phyloP scores from a whole-genome alignment of 1,140 invertebrate genomes.

The Rhopalosiphum padi region DNA sequence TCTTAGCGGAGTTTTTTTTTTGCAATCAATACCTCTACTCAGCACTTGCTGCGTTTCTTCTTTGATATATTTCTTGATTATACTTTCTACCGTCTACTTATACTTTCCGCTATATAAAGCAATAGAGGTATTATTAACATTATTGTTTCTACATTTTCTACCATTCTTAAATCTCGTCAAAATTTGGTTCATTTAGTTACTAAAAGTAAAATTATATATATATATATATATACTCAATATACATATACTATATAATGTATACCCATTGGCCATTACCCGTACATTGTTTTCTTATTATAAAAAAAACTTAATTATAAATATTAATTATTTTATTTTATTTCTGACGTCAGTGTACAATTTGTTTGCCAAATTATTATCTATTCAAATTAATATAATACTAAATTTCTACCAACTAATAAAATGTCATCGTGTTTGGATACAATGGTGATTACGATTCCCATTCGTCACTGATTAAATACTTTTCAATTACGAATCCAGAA shows the following conservation, averaged over 20 bases:
- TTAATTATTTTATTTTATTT: not conserved
- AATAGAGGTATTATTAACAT: not conserved
- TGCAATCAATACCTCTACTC: slow-evolving; percentile 4
- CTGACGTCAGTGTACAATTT: not conserved
- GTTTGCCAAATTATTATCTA: not conserved
- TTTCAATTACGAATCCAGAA: not conserved
- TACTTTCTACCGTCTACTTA: not conserved
- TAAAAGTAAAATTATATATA: not conserved
- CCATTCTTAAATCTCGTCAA: not conserved
- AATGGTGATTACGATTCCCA: not conserved
- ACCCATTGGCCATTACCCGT: no score
- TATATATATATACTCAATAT: not conserved
- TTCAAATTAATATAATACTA: not conserved
- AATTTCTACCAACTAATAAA: not conserved
- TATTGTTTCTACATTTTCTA: not conserved
- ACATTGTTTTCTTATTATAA: not conserved
- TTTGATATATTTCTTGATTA: slow-evolving; percentile 3
- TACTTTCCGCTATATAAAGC: not conserved
- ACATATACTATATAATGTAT: not conserved
- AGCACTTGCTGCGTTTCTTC: not conserved
- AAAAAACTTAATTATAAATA: not conserved
- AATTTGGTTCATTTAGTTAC: not conserved
- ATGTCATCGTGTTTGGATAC: not conserved
- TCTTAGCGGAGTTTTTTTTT: not conserved
- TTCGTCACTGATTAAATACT: not conserved